These are phyloP conservation scores for Trissonchulus sp. DNA, from an alignment of 2,888 invertebrate genomes.

Conservation along the genomic window DNA sequence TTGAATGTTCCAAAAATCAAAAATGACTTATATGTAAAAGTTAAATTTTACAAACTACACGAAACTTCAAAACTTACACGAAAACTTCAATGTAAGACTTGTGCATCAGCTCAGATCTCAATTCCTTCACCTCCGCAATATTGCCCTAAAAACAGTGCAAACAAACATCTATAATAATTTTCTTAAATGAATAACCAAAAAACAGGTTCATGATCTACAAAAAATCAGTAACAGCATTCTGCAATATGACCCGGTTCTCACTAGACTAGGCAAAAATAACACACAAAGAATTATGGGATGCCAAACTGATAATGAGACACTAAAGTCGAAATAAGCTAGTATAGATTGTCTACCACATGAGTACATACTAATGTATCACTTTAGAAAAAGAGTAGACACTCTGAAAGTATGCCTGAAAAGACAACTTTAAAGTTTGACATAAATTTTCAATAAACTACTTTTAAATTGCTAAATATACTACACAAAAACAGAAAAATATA, in stretches of 20 bases:
- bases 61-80: too few relatives aligned
- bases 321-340: too few relatives aligned
- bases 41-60: too few relatives aligned
- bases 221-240: background rate
- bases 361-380: too few relatives aligned
- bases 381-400: background rate
- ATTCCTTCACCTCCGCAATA: constrained; percentile 81
- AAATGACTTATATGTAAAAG: too few relatives aligned
- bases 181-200: background rate
- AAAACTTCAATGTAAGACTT: constrained; percentile 76
- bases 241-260: background rate
- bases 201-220: background rate
- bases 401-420: background rate
- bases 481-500: too few relatives aligned
- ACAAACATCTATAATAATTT: background rate
- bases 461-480: too few relatives aligned
- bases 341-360: too few relatives aligned
- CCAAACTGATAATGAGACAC: too few relatives aligned
- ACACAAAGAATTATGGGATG: too few relatives aligned
- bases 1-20: too few relatives aligned
- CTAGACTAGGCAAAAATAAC: background rate
- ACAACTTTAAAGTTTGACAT: background rate
- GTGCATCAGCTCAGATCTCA: constrained; percentile 76
- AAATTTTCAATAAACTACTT: too few relatives aligned
- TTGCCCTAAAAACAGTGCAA: constrained; percentile 68